Evolutionary conservation across 2,888 invertebrate genomes (phyloP).

Genomic region (Eupithecia exiguata): DNA sequence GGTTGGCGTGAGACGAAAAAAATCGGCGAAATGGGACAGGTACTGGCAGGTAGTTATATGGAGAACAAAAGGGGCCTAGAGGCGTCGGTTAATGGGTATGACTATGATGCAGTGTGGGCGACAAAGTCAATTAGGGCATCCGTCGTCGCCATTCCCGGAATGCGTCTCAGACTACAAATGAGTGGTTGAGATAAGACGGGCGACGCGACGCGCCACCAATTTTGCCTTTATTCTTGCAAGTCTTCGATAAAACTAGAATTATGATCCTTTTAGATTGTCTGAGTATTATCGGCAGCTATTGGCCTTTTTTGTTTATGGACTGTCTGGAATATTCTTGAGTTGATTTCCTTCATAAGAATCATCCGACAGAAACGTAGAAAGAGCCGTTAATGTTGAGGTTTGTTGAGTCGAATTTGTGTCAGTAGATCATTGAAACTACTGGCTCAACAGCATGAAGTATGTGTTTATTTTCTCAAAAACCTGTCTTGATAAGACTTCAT

Average conservation of each 20-base stretch:
- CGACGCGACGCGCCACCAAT: constrained; percentile 41
- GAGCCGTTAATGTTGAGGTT: not conserved
- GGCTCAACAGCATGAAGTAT: not conserved
- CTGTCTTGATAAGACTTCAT: constrained; percentile 8
- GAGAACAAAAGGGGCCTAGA: constrained; percentile 80
- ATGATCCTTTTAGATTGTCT: constrained; percentile 10
- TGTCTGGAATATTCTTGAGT: not conserved
- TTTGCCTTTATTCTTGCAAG: constrained; percentile 23
- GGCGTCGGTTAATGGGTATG: constrained; percentile 77
- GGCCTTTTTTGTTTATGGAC: not conserved
- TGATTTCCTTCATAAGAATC: not conserved
- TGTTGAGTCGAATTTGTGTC: not conserved
- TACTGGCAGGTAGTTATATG: constrained; percentile 66
- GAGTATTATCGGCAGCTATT: constrained; percentile 7
- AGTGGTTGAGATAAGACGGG: constrained; percentile 74
- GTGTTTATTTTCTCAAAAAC: constrained; percentile 1
- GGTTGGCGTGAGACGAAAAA: constrained; percentile 46
- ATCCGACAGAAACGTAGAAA: not conserved
- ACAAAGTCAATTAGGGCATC: constrained; percentile 82
- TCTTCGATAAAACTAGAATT: constrained; percentile 12
- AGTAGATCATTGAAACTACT: not conserved
- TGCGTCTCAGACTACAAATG: constrained; percentile 75
- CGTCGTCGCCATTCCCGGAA: constrained; percentile 82
- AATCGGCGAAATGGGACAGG: constrained; percentile 58
- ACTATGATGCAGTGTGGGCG: constrained; percentile 81